Conservation (phyloP, 1,140 invertebrate genomes). For the Ceratoteleas bidentatus region DNA sequence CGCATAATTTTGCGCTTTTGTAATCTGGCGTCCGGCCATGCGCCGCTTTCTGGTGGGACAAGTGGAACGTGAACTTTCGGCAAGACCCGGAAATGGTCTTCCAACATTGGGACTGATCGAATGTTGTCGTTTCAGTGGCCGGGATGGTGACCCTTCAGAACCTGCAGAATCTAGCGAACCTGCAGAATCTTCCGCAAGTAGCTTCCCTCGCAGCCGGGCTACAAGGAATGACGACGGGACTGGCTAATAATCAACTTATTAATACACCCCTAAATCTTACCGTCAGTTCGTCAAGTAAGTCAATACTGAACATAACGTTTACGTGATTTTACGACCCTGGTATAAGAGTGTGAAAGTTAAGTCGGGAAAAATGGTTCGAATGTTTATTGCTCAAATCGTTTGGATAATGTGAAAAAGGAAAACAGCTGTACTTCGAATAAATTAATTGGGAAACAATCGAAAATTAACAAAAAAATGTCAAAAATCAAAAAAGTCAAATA, state of each 20-base stretch:
- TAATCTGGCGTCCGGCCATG: conserved; percentile 33
- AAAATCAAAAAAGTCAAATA: too few species aligned
- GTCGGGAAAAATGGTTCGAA: too few species aligned
- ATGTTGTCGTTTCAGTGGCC: conserved; percentile 87
- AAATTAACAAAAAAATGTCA: too few species aligned
- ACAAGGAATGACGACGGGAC: conserved; percentile 85
- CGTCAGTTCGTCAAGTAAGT: conserved; percentile 86
- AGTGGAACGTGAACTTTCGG: conserved; percentile 18
- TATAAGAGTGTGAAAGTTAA: too few species aligned
- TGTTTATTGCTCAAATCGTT: too few species aligned
- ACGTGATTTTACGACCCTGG: too few species aligned
- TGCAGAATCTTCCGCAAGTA: conserved; percentile 86
- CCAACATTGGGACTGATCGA: too few species aligned
- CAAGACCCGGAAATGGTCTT: too few species aligned
- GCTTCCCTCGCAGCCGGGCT: conserved; percentile 86
- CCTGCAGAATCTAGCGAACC: conserved; percentile 87
- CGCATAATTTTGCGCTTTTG: conserved; percentile 28
- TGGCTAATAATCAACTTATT: conserved; percentile 85
- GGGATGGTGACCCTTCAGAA: conserved; percentile 89
- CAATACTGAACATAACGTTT: not conserved
- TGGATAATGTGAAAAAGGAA: too few species aligned
- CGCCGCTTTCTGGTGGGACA: conserved; percentile 8
- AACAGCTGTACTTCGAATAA: too few species aligned
- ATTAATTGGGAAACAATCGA: too few species aligned
- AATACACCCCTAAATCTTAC: conserved; percentile 91